These are phyloP conservation scores for Endomychus coccineus DNA, from an alignment of 2,888 invertebrate genomes.

Conservation along the genomic window DNA sequence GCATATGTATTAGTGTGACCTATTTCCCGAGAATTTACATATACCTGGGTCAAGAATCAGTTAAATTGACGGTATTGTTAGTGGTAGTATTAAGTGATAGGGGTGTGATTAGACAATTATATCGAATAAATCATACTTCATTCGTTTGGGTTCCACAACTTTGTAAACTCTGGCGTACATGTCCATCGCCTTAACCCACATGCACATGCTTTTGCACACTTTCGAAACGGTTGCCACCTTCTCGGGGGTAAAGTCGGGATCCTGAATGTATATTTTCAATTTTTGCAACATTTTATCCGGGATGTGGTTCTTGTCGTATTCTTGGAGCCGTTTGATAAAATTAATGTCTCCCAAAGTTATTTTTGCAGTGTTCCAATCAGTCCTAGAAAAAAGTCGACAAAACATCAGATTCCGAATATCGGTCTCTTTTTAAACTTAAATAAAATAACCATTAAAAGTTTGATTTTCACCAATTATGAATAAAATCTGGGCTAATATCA, in stretches of 20 bases:
- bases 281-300: constrained; percentile 68
- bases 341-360: constrained; percentile 71
- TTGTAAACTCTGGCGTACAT: constrained; percentile 80
- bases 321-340: constrained; percentile 73
- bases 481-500: too few relatives aligned
- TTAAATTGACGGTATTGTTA: too few relatives aligned
- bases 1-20: too few relatives aligned
- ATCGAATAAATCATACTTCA: constrained; percentile 50
- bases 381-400: constrained; percentile 55
- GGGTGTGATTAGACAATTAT: not conserved
- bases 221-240: constrained; percentile 77
- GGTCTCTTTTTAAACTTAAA: too few relatives aligned
- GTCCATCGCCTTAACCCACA: constrained; percentile 90
- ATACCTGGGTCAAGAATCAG: too few relatives aligned
- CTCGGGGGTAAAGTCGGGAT: constrained; percentile 80
- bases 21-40: too few relatives aligned
- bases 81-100: too few relatives aligned
- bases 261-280: constrained; percentile 72
- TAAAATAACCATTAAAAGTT: too few relatives aligned
- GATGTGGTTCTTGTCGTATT: constrained; percentile 84
- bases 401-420: too few relatives aligned
- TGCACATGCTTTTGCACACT: constrained; percentile 84
- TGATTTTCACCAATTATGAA: too few relatives aligned
- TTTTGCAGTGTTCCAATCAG: constrained; percentile 83
- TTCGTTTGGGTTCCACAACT: constrained; percentile 82